These are phyloP conservation scores for Micromesistius poutassou DNA, from an alignment of 2,797 vertebrate genomes.

Conservation along the genomic window DNA sequence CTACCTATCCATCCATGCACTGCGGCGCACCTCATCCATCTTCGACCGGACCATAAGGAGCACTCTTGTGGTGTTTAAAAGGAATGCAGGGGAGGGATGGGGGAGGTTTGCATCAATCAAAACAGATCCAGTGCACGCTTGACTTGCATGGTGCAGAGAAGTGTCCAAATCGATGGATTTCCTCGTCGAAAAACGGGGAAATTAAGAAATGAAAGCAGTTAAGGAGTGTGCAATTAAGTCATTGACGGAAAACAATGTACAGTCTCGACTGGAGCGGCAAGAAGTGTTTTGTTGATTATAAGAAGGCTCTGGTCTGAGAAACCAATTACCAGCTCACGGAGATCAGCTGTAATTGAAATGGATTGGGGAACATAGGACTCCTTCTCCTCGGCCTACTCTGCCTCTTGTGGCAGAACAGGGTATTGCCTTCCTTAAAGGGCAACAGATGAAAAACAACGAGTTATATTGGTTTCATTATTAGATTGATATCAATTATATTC, in stretches of 20 bases:
- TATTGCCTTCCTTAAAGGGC: neutral
- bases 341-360: conserved; percentile 67
- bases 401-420: no score
- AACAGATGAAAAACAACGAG: no score
- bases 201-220: conserved; percentile 23
- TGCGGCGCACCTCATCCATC: neutral
- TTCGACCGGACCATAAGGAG: neutral
- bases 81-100: neutral
- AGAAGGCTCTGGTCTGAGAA: conserved; percentile 39
- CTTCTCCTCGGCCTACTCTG: neutral
- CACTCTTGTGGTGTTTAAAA: neutral
- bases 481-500: no score
- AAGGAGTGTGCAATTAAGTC: conserved; percentile 47
- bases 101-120: neutral
- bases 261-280: conserved; percentile 15
- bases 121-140: neutral
- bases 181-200: no score
- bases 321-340: conserved; percentile 53
- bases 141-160: neutral
- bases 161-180: no score
- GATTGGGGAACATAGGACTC: conserved; percentile 50
- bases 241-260: conserved; percentile 39
- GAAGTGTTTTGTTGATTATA: conserved; percentile 47
- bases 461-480: no score
- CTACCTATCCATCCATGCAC: conserved; percentile 16